Conservation (phyloP, 2,888 invertebrate species). For the Heliconius erato region DNA sequence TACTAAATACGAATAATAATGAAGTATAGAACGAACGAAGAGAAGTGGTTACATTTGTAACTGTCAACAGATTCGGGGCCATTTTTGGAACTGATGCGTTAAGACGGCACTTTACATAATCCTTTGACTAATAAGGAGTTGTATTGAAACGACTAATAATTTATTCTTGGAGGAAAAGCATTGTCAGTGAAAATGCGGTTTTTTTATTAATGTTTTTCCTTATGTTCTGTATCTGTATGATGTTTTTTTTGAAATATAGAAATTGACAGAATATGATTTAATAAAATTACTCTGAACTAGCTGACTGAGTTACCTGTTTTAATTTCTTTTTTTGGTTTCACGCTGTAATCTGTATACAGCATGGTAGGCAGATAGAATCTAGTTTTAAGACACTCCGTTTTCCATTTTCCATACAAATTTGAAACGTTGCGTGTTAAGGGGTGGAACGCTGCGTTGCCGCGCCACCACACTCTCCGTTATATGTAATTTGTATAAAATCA, state of each 20-base stretch:
- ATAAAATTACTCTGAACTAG: neutral
- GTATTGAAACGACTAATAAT: slow-evolving; percentile 39
- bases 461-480: too few relatives aligned
- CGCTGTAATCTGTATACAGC: too few relatives aligned
- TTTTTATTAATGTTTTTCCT: slow-evolving; percentile 16
- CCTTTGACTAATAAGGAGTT: slow-evolving; percentile 50
- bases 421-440: too few relatives aligned
- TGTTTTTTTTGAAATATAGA: neutral
- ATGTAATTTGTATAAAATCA: too few relatives aligned
- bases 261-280: neutral
- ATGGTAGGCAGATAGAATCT: too few relatives aligned
- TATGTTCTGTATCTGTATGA: neutral
- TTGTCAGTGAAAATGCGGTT: slow-evolving; percentile 11
- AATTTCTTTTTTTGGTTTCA: too few relatives aligned
- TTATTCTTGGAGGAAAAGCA: slow-evolving; percentile 27
- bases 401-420: too few relatives aligned
- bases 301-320: too few relatives aligned
- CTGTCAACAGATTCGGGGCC: slow-evolving; percentile 60
- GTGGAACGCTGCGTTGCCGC: too few relatives aligned
- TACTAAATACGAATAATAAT: slow-evolving; percentile 56
- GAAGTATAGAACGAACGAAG: slow-evolving; percentile 38
- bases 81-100: slow-evolving; percentile 54
- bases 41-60: slow-evolving; percentile 59
- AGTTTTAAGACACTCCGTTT: too few relatives aligned
- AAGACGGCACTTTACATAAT: slow-evolving; percentile 56